These are phyloP conservation scores for Epinotia nisella DNA, from an alignment of 2,888 invertebrate species.

Conservation along the genomic window DNA sequence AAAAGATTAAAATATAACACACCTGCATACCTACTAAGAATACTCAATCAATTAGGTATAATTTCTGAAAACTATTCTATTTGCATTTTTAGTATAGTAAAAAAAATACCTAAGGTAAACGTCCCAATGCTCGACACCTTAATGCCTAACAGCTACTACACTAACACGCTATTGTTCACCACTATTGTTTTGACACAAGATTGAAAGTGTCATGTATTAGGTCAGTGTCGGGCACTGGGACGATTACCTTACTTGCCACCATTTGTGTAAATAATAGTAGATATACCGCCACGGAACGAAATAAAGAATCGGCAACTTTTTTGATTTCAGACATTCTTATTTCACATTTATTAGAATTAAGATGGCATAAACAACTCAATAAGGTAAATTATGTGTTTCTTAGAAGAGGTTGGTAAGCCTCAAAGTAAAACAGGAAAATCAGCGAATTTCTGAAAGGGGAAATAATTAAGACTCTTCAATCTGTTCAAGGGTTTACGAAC, in stretches of 20 bases:
- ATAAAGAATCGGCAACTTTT: too few relatives aligned
- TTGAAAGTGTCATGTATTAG: too few relatives aligned
- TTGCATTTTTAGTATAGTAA: too few relatives aligned
- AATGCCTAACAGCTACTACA: too few relatives aligned
- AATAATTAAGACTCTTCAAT: conserved; percentile 32
- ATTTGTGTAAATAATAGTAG: not conserved
- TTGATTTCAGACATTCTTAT: not conserved
- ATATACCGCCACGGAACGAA: not conserved
- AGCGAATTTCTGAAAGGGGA: conserved; percentile 27
- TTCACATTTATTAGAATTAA: conserved; percentile 2
- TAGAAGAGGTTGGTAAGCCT: conserved; percentile 18
- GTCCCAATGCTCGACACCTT: too few relatives aligned
- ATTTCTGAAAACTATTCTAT: not conserved
- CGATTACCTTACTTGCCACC: too few relatives aligned
- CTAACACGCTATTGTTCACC: too few relatives aligned
- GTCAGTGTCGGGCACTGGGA: too few relatives aligned
- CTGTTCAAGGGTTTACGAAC: conserved; percentile 24
- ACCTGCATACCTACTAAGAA: too few relatives aligned
- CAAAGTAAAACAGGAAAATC: conserved; percentile 33
- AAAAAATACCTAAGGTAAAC: too few relatives aligned
- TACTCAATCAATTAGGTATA: not conserved
- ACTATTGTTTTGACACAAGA: too few relatives aligned
- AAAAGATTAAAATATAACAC: too few relatives aligned
- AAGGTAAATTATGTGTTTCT: conserved; percentile 26
- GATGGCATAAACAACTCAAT: conserved; percentile 1